Evolutionary conservation across 2,113 vertebrate genomes (phyloP), one percentile per base, ranked within the genome.

Genomic region (Ictidomys tridecemlineatus): DNA sequence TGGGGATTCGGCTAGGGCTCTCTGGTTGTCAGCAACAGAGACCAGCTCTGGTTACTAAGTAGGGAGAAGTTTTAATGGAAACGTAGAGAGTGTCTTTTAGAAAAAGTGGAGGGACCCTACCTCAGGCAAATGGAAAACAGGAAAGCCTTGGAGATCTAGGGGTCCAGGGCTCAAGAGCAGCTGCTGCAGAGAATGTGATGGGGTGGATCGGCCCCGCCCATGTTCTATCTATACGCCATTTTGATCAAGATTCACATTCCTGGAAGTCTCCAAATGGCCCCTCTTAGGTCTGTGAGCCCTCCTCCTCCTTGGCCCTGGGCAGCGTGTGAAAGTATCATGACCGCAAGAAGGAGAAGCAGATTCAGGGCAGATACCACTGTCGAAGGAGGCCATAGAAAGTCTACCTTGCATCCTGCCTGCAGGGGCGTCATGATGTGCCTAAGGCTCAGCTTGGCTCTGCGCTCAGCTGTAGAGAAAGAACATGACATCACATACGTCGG

Each of bases 371-470:
- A 39, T 22, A 7, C 30, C 2, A 1, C 13, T 17, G 28, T 26
- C 32, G 56, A 20, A 9, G n/a, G 48, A 73, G 22, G 32, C 56
- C 5, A 13, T 32, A 51, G 42, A 28, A 45, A 37, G 30, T 48
- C 39, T 9, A 30, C 20, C 0, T 0, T 34, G 53, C 20, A 2
- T 18, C 17, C 67, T 10, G 45, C 51, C 1, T 0, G 0, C 2
- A 2, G 32, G 20, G 32, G 2, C 20, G 61, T 24, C 7, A 11
- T 42, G 28, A 30, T 34, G n/a, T 58, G 13, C 69, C 53, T 18
- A 67, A 51, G 24, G 3, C 11, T 4, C 83, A 95, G 11, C 39
- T 37, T 12, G 16, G 26, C 3, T 2, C 22, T 20, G 1, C 14
- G 4, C 30, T 30, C 3, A 61, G 34, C 37, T 70, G 34, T 22